These are phyloP conservation scores for Columbina picui DNA, from an alignment of 2,113 vertebrate genomes.

Conservation along the genomic window DNA sequence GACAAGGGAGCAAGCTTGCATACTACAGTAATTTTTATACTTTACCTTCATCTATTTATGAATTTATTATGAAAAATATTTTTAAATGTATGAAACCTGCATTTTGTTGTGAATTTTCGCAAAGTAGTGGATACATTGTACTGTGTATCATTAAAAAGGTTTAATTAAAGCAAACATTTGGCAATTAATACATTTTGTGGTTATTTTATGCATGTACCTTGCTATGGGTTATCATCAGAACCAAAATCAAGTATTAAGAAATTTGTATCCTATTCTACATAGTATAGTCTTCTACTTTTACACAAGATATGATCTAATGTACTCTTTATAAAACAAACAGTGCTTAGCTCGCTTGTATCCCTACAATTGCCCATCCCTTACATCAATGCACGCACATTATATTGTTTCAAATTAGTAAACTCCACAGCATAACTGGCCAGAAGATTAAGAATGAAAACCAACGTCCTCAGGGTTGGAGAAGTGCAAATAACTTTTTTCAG, in stretches of 20 bases:
- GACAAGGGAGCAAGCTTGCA: constrained; percentile 61
- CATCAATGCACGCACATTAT: background rate
- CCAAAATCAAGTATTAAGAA: background rate
- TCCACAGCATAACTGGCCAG: background rate
- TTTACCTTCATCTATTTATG: constrained; percentile 74
- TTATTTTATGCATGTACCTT: background rate
- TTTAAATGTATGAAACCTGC: constrained; percentile 64
- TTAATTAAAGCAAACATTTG: constrained; percentile 54
- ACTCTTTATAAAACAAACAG: background rate
- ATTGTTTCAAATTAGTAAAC: background rate
- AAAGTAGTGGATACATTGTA: constrained; percentile 53
- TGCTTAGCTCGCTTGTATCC: background rate
- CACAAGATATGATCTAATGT: background rate
- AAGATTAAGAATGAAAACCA: background rate
- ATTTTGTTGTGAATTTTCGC: constrained; percentile 54
- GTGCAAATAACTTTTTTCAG: background rate
- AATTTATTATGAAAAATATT: constrained; percentile 71
- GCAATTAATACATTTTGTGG: background rate
- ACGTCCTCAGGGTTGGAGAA: background rate
- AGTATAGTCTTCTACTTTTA: background rate
- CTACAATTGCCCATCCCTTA: background rate
- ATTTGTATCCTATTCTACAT: background rate
- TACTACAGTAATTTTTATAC: constrained; percentile 64
- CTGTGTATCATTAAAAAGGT: constrained; percentile 30
- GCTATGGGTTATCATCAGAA: background rate